A percentile compares a stretch with the other conserved stretches of the same genome.
Conservation (phyloP, 2,797 vertebrate genomes). For the Enteromius treurensis region DNA sequence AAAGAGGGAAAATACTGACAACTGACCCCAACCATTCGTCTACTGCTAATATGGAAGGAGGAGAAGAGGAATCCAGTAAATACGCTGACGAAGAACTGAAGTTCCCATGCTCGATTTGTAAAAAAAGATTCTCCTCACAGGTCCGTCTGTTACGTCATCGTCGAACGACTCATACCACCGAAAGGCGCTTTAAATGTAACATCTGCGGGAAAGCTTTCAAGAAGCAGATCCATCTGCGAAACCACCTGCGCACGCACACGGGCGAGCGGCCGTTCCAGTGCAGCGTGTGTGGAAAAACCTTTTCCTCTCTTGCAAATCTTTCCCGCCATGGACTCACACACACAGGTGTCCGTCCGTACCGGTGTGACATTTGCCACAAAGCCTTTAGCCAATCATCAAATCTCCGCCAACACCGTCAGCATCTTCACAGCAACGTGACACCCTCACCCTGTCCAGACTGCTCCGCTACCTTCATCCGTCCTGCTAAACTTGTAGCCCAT, state of each 20-base stretch:
- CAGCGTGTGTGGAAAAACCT: slow-evolving; percentile 86
- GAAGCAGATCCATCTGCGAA: slow-evolving; percentile 87
- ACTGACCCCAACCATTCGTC: background rate
- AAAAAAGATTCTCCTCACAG: slow-evolving; percentile 80
- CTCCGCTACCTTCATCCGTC: slow-evolving; percentile 76
- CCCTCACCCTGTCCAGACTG: slow-evolving; percentile 79
- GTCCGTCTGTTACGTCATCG: slow-evolving; percentile 83
- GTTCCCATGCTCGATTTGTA: slow-evolving; percentile 81
- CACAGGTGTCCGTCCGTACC: slow-evolving; percentile 86
- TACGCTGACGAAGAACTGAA: slow-evolving; percentile 13
- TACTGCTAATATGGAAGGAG: background rate
- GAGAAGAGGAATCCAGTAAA: slow-evolving; percentile 1
- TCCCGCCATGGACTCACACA: slow-evolving; percentile 89
- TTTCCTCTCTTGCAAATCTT: slow-evolving; percentile 87
- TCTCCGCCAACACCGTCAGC: slow-evolving; percentile 87
- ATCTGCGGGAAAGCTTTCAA: slow-evolving; percentile 88
- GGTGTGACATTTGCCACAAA: slow-evolving; percentile 86
- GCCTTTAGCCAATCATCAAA: slow-evolving; percentile 92
- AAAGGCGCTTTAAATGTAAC: slow-evolving; percentile 85
- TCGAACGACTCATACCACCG: slow-evolving; percentile 76
- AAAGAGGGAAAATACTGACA: slow-evolving; percentile 27
- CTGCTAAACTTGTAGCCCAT: slow-evolving; percentile 78
- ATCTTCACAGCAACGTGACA: slow-evolving; percentile 74
- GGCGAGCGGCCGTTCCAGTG: slow-evolving; percentile 91
- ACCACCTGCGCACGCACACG: slow-evolving; percentile 89